Conservation (phyloP, 2,797 vertebrate genomes). For the Tragelaphus eurycerus region DNA sequence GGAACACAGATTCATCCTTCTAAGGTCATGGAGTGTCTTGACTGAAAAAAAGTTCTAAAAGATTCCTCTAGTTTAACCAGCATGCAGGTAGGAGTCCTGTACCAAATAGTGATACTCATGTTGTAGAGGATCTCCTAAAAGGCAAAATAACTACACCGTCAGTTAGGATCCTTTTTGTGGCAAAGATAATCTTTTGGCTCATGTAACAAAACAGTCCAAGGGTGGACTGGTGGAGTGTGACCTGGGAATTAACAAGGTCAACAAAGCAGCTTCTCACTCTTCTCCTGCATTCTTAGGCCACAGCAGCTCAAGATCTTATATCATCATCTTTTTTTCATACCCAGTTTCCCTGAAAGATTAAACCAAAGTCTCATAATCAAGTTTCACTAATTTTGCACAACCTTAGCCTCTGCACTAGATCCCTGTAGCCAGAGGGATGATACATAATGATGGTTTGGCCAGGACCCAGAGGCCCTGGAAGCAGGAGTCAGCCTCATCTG, state of each 20-base stretch:
- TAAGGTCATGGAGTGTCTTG: not conserved
- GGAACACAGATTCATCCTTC: not conserved
- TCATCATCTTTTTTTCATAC: not conserved
- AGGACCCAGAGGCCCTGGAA: not conserved
- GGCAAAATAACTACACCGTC: not conserved
- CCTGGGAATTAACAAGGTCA: not conserved
- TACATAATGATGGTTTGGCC: not conserved
- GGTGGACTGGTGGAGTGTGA: not conserved
- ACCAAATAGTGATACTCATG: not conserved
- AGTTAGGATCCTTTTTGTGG: not conserved
- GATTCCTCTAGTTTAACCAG: not conserved
- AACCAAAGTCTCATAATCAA: not conserved
- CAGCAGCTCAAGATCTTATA: not conserved
- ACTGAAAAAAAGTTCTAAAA: not conserved
- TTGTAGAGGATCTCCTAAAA: not conserved
- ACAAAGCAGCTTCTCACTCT: not conserved
- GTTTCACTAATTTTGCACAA: not conserved
- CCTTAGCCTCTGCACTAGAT: not conserved
- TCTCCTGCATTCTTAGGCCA: not conserved
- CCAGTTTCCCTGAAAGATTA: not conserved
- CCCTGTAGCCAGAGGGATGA: not conserved
- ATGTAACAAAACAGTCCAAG: not conserved
- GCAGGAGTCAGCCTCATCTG: not conserved
- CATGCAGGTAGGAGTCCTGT: not conserved
- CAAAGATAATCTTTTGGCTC: not conserved